A percentile compares a stretch with the other conserved stretches of the same genome.
phyloP scores from a whole-genome alignment of 1,140 invertebrate genomes.

The Sweltsa coloradensis region DNA sequence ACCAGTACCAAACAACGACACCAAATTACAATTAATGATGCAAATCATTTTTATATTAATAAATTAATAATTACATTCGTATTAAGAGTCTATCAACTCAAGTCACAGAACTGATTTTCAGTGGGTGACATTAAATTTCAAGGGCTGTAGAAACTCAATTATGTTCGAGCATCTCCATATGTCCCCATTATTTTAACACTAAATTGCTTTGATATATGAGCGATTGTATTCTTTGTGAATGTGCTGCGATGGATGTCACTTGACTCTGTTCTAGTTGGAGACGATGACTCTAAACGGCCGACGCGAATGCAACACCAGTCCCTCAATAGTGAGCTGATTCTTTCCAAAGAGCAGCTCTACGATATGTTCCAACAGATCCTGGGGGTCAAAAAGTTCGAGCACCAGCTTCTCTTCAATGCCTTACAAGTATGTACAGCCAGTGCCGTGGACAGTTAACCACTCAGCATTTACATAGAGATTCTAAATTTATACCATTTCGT shows the following conservation, averaged over 20 bases:
- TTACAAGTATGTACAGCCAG: too few relatives aligned
- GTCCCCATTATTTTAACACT: neutral
- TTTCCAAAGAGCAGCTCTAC: slow-evolving; percentile 95
- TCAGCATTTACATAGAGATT: too few relatives aligned
- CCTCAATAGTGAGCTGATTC: slow-evolving; percentile 79
- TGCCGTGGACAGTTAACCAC: too few relatives aligned
- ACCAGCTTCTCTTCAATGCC: slow-evolving; percentile 97
- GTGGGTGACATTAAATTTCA: too few relatives aligned
- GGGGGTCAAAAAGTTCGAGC: slow-evolving; percentile 98
- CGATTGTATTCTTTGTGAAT: neutral
- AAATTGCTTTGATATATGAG: neutral
- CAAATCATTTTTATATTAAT: too few relatives aligned
- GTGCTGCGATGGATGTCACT: neutral
- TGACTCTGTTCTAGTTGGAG: slow-evolving; percentile 39
- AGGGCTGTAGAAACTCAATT: too few relatives aligned
- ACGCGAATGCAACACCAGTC: slow-evolving; percentile 76
- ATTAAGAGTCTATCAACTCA: too few relatives aligned
- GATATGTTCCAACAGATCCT: slow-evolving; percentile 99
- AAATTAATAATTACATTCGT: too few relatives aligned
- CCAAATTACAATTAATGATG: too few relatives aligned
- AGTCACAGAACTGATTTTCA: too few relatives aligned
- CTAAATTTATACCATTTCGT: too few relatives aligned
- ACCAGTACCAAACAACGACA: too few relatives aligned
- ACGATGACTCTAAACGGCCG: slow-evolving; percentile 78
- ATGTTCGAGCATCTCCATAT: neutral